A percentile compares a stretch with the other conserved stretches of the same genome.
These are phyloP conservation scores for Diorhabda carinulata DNA, from an alignment of 1,140 invertebrate species.

Conservation along the genomic window DNA sequence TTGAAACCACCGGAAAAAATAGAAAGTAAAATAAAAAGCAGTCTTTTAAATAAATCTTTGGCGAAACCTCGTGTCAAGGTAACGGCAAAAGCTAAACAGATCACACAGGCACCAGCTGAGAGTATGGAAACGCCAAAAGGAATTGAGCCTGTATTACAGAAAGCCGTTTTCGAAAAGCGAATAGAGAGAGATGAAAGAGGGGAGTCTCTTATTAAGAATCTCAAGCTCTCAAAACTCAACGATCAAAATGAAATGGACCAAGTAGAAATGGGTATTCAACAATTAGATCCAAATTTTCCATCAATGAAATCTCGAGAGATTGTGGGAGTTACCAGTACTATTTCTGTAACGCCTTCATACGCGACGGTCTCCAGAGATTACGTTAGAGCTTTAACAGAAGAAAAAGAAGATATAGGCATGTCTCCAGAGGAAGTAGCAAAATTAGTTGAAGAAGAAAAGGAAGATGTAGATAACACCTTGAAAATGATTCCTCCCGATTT, in stretches of 20 bases:
- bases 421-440: constrained; percentile 22
- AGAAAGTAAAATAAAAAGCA: background rate
- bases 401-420: constrained; percentile 6
- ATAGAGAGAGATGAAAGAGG: constrained; percentile 18
- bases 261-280: constrained; percentile 25
- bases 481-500: constrained; percentile 35
- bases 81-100: constrained; percentile 8
- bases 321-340: constrained; percentile 23
- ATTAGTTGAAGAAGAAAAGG: constrained; percentile 35
- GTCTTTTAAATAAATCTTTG: background rate
- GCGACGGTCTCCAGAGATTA: constrained; percentile 25
- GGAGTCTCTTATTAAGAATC: constrained; percentile 23
- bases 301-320: constrained; percentile 20
- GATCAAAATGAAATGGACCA: constrained; percentile 5
- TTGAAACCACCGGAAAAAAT: background rate
- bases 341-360: constrained; percentile 26
- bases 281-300: constrained; percentile 19
- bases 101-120: background rate
- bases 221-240: constrained; percentile 21
- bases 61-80: background rate
- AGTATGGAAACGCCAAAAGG: constrained; percentile 14
- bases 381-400: constrained; percentile 15
- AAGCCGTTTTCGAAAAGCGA: constrained; percentile 23
- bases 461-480: constrained; percentile 37
- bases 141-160: constrained; percentile 23